Evolutionary conservation across 2,797 vertebrate genomes (phyloP), one percentile per base, ranked within the genome.

Genomic region (Atherinosoma microstoma): DNA sequence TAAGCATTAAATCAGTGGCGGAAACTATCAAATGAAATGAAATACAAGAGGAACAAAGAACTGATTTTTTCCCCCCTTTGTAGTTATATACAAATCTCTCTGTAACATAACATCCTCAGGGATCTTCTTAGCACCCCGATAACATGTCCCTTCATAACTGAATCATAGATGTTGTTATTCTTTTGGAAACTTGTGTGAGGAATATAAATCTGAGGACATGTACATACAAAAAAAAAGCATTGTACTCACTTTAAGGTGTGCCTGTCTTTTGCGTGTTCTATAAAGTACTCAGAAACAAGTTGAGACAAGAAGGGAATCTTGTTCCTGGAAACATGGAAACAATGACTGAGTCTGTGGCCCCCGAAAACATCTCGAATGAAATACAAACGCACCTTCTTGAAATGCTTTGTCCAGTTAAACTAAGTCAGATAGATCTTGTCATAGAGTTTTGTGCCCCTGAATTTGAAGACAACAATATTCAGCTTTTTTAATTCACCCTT

Each of bases 241-340:
- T 49, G 16, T 34, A 70, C 82, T 78, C 75, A 79, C 35, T 36
- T 49, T 15, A 76, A 82, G 93, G 92, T 82, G 90, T 91, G 91
- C 47, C 86, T 49, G 13, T 12, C 62, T 38, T 15, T 68, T 67
- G 62, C 47, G n/a, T 53, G 9, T n/a, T 16, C 1, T 22, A 8
- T 4, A 20, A 57, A 47, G 32, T 38, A 42, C 63, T 69, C 30
- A 70, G 29, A 65, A 62, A 82, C 82, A 87, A 57, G 90, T 79
- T 69, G 12, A 29, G 63, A 66, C 90, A 84, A 9, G 53, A 32
- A 64, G 42, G 65, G 30, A 12, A 9, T 18, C 5, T 20, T 70
- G 38, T 77, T 81, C 65, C 38, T 78, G 74, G 76, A 79, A 58
- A 76, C 35, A 15, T 6, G 58, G 16, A 58, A 78, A 79, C 42